Evolutionary conservation across 2,113 vertebrate species (phyloP), one percentile per base, ranked within the genome.

Genomic region (Plotosus lineatus): DNA sequence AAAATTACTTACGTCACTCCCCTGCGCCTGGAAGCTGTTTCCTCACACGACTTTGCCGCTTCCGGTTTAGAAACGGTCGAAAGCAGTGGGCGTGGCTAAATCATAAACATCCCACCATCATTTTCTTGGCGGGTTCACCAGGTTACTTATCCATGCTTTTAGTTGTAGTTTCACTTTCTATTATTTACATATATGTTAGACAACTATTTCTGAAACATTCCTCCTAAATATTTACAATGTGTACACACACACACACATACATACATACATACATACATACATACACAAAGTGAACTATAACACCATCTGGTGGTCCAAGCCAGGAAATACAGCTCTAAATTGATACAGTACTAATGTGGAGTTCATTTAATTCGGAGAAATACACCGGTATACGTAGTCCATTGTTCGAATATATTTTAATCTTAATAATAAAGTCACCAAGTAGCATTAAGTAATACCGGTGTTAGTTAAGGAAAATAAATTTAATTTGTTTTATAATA

Each of bases 41-140:
- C 33, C 42, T 73, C 42, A 9, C 21, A 5, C 12, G 46, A 48
- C 38, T 33, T 60, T 46, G 14, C 11, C 26, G 51, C 77, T 85
- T 85, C 84, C 84, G 82, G 80, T 56, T 82, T 79, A 77, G 73
- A 56, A 46, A 42, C 19, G 21, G 73, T 8, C 0, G 61, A 1
- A 11, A 26, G 15, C 8, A 1, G 38, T 68, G 21, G 73, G 80
- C 28, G 80, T 82, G 73, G 74, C 74, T 46, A 12, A 11, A 0
- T 9, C 15, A 0, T 72, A 72, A 68, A 42, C 26, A 31, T 31
- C 12, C 50, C 46, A 44, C 5, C 46, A 51, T 26, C 6, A 46
- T 31, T 36, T 51, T 28, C 17, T 33, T 23, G 6, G 10, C 12
- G 28, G 33, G 19, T 12, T 51, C 3, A 48, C 7, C 8, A 51